Conservation (phyloP, 2,888 invertebrate genomes). For the Eristalinus aeneus region DNA sequence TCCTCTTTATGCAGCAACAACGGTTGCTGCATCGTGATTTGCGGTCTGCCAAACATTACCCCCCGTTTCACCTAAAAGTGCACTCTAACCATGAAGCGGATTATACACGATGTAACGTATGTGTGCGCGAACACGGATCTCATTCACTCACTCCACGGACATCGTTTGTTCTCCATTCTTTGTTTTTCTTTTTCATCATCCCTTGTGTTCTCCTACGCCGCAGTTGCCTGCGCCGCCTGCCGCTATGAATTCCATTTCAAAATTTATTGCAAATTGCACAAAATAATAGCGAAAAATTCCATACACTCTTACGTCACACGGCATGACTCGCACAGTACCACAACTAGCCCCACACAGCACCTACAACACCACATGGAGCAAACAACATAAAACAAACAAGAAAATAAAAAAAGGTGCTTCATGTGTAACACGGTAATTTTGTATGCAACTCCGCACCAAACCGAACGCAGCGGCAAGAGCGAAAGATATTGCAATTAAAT, state of each 20-base stretch:
- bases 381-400: background rate
- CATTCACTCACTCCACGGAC: background rate
- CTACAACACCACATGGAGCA: background rate
- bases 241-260: constrained; percentile 67
- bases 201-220: constrained; percentile 11
- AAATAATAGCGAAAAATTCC: constrained; percentile 67
- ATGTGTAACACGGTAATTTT: constrained; percentile 45
- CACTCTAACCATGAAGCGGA: background rate
- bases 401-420: constrained; percentile 61
- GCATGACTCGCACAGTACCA: constrained; percentile 45
- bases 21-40: background rate
- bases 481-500: constrained; percentile 63
- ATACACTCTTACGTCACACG: constrained; percentile 66
- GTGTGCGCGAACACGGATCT: constrained; percentile 8
- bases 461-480: background rate
- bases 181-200: background rate
- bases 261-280: constrained; percentile 69
- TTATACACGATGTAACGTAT: background rate
- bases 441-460: constrained; percentile 27
- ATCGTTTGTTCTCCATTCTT: constrained; percentile 5
- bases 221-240: too few relatives aligned
- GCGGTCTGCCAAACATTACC: background rate
- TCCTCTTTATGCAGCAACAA: background rate
- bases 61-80: background rate
- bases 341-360: constrained; percentile 19